Evolutionary conservation across 2,888 invertebrate genomes (phyloP).

Genomic region (Augochlorella aurata): DNA sequence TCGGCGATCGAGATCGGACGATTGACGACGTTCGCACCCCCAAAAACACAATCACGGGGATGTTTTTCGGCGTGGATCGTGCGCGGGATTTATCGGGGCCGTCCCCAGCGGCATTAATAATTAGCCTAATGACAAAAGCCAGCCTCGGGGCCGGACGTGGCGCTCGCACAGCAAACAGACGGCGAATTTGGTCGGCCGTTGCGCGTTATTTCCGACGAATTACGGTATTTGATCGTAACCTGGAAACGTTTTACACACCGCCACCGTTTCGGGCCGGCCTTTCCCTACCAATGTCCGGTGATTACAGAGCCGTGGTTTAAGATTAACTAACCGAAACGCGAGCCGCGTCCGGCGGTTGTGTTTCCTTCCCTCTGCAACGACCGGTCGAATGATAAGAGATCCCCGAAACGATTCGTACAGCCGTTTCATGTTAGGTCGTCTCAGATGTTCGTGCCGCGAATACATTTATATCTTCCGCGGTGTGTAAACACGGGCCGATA

Average conservation of each 20-base stretch:
- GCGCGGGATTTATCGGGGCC: not conserved
- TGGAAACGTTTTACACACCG: conserved; percentile 38
- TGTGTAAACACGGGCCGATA: too few relatives aligned
- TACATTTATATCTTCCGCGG: too few relatives aligned
- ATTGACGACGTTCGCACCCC: not conserved
- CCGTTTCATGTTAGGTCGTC: not conserved
- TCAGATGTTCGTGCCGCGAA: too few relatives aligned
- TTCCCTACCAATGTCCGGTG: conserved; percentile 33
- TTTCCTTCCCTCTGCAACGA: not conserved
- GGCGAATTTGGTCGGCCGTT: conserved; percentile 45
- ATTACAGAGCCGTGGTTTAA: conserved; percentile 42
- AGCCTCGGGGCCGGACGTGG: conserved; percentile 28
- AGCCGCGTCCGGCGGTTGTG: not conserved
- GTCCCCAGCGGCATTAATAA: conserved; percentile 57
- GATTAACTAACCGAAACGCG: conserved; percentile 51
- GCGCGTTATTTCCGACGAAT: conserved; percentile 63
- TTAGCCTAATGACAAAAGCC: conserved; percentile 57
- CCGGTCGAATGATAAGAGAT: not conserved
- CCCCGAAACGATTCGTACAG: not conserved
- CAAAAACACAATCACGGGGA: not conserved
- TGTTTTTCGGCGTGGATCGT: not conserved
- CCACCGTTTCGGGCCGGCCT: conserved; percentile 24
- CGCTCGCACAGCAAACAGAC: conserved; percentile 27
- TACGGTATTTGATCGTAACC: conserved; percentile 56
- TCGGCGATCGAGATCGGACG: too few relatives aligned